Percentiles rank a stretch among this genome's conserved stretches.
Conservation (phyloP, 2,113 vertebrate genomes). For the Erythrolamprus reginae region DNA sequence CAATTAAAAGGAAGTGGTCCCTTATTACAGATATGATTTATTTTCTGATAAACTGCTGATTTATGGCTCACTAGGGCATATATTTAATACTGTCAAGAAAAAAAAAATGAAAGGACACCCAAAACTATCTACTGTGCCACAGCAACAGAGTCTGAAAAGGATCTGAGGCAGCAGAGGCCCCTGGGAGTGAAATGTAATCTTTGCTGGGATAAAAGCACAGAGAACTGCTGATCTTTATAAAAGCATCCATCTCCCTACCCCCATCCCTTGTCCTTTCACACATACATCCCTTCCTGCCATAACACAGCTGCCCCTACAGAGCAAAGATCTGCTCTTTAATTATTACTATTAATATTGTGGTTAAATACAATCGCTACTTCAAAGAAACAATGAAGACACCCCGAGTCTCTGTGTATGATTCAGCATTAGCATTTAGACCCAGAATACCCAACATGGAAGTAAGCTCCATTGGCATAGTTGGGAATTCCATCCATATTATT, state of each 20-base stretch:
- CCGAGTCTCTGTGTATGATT: background rate
- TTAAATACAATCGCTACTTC: background rate
- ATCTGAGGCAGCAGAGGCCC: constrained; percentile 68
- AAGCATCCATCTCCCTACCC: constrained; percentile 53
- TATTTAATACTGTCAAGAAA: constrained; percentile 69
- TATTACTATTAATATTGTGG: accelerated
- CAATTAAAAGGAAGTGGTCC: constrained; percentile 74
- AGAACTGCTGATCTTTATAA: constrained; percentile 72
- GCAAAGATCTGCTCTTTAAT: constrained; percentile 29
- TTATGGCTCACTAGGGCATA: constrained; percentile 69
- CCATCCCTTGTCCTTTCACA: constrained; percentile 22
- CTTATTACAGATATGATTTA: constrained; percentile 75
- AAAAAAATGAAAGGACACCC: constrained; percentile 66
- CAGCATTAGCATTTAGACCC: background rate
- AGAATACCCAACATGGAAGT: background rate
- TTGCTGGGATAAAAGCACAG: constrained; percentile 65
- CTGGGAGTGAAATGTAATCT: constrained; percentile 75
- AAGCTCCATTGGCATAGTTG: background rate
- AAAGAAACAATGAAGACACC: background rate
- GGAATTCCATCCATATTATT: background rate
- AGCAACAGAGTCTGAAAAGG: constrained; percentile 70
- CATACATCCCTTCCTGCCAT: constrained; percentile 12
- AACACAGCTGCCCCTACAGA: constrained; percentile 1
- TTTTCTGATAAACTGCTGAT: constrained; percentile 75
- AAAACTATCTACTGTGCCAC: constrained; percentile 71